Base-by-base conservation (phyloP, 1,140 invertebrate genomes). In the Cydia pomonella region DNA sequence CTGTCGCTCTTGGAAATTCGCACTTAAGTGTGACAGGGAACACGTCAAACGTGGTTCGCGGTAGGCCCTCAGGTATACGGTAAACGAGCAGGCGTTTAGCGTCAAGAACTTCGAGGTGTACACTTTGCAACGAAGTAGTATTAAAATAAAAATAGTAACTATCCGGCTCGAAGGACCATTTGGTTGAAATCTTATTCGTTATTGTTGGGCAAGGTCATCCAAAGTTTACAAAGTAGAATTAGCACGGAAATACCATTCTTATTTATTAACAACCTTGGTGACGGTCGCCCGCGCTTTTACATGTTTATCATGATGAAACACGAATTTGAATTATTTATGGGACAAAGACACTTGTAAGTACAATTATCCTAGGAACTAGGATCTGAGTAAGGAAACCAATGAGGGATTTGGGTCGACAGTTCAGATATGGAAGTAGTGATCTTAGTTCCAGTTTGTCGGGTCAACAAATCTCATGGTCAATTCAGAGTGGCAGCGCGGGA, bases 261-360 rank as follows among this genome's bases (percentile, higher is more conserved):
- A 64, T 64, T 66, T 66, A 66, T n/a, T 66, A 66, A 66, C 29
- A 18, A 33, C 29, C 27, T 66, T 66, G 27, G 64, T 33, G 50
- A 59, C 50, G 6, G 18, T 21, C 18, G 50, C 0, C 38, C 9
- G 38, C 44, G 44, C 18, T 21, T 59, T 59, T n/a, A n/a, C 50
- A 1, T 50, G 18, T 59, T 59, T 59, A 59, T 23, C 18, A 5
- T 59, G 50, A 59, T 59, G 18, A 18, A 59, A 59, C 50, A 59
- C 18, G 18, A 59, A 59, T 59, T 59, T 21, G 18, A 59, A 59
- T 59, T 59, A 2, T 9, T 59, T 9, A 21, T 23, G 2, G 2
- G n/a, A 50, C 47, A 59, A 9, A 59, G 13, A 50, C n/a, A n/a
- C 16, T 18, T 50, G 0, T 50, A 50, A 50, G 16, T 50, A 16